Conservation (phyloP, 2,113 vertebrate genomes). For the Pachypanchax playfairii region DNA sequence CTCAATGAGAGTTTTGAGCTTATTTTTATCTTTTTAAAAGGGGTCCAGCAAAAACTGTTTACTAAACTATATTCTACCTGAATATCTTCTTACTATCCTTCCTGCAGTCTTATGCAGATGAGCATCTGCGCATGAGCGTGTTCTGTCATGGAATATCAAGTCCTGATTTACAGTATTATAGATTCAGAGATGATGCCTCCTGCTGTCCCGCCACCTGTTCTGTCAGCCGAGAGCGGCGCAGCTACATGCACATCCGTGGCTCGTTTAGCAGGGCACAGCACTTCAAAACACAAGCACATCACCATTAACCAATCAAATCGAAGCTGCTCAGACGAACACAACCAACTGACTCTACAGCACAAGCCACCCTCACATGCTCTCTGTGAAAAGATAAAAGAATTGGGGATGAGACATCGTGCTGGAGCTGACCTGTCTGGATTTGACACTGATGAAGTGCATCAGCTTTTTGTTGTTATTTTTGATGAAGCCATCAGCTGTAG, state of each 20-base stretch:
- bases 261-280: constrained; percentile 51
- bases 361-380: not conserved
- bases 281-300: constrained; percentile 50
- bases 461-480: constrained; percentile 29
- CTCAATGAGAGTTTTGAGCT: not conserved
- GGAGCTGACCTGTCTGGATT: not conserved
- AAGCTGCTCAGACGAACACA: constrained; percentile 14
- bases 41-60: not conserved
- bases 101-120: not conserved
- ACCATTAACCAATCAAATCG: constrained; percentile 51
- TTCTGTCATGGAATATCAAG: constrained; percentile 68
- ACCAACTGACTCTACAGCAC: not conserved
- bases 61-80: constrained; percentile 8
- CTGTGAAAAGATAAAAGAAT: constrained; percentile 1
- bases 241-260: constrained; percentile 35
- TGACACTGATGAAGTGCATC: constrained; percentile 13
- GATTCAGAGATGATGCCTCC: constrained; percentile 73
- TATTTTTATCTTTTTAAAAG: not conserved
- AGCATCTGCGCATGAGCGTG: constrained; percentile 48
- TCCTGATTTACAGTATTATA: constrained; percentile 71
- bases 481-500: constrained; percentile 70
- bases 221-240: constrained; percentile 47
- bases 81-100: constrained; percentile 21
- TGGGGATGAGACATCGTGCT: not conserved
- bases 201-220: constrained; percentile 79